Conservation (phyloP, 2,797 vertebrate genomes). For the Alosa sapidissima region DNA sequence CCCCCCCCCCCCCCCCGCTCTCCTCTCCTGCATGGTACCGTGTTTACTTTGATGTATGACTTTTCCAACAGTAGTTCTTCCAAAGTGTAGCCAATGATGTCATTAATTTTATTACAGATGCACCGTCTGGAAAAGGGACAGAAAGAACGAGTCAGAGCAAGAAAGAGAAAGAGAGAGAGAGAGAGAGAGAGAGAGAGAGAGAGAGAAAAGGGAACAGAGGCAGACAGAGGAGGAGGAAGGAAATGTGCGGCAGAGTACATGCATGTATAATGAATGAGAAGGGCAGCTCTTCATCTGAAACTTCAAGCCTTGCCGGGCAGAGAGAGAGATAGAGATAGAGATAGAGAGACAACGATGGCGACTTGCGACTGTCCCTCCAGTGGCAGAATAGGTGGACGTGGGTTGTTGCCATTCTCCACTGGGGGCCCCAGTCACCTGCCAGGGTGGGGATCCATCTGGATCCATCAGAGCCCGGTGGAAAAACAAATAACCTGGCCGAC, state of each 20-base stretch:
- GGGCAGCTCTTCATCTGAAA: conserved; percentile 78
- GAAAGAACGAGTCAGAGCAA: conserved; percentile 50
- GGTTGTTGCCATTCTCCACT: neutral
- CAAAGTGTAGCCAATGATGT: conserved; percentile 80
- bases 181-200: conserved; percentile 27
- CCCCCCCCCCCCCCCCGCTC: conserved; percentile 2
- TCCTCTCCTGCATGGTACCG: conserved; percentile 46
- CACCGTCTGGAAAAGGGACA: conserved; percentile 68
- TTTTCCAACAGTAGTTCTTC: conserved; percentile 78
- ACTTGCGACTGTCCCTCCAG: neutral
- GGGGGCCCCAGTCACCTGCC: conserved; percentile 69
- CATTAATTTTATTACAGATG: conserved; percentile 85
- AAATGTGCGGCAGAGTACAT: conserved; percentile 75
- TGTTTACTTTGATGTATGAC: conserved; percentile 75
- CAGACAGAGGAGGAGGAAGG: conserved; percentile 56
- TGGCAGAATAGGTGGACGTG: neutral
- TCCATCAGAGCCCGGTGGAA: conserved; percentile 66
- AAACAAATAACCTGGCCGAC: conserved; percentile 74
- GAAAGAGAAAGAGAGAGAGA: conserved; percentile 54
- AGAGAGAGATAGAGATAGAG: conserved; percentile 38
- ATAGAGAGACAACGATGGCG: neutral
- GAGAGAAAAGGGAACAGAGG: neutral
- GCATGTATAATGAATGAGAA: conserved; percentile 85
- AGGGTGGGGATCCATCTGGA: conserved; percentile 36
- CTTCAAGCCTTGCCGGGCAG: conserved; percentile 78